Evolutionary conservation across 2,888 invertebrate genomes (phyloP), one percentile per base, ranked within the genome.

Genomic region (Tetanocera ferruginea): DNA sequence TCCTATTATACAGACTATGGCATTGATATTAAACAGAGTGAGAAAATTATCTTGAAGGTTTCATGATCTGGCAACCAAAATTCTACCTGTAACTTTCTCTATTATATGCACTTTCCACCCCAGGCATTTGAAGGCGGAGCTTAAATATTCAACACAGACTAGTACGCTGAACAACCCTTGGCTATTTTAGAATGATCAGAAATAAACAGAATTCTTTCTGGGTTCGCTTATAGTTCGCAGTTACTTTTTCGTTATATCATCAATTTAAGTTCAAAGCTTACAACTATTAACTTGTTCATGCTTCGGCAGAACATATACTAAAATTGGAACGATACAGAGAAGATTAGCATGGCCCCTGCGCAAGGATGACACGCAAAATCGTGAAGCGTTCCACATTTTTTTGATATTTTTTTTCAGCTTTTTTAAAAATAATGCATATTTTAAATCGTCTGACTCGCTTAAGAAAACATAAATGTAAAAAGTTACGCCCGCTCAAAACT

Each of bases 311-410:
- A 93, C 93, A 93, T 93, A 93, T 93, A 93, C 94, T 94, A 94
- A 95, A 95, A 95, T 95, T 95, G 94, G 94, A 95, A 95, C 94
- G 94, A 95, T 95, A 95, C 95, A 95, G 95, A 95, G 95, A 95
- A 95, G 95, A 95, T 95, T 95, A 95, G 95, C 95, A 95, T 95
- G 94, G 94, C 94, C 94, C 94, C 95, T 95, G 94, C 94, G 94
- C 94, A 95, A 95, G 95, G 94, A 95, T 95, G 95, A 95, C 95
- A 95, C 94, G 95, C 95, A 95, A 95, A 95, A 94, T 95, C 95
- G 95, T 95, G 94, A 95, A 95, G 94, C 94, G 94, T 94, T 89
- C 89, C 89, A 88, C 88, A 89, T 89, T 89, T 89, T 89, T 89
- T 89, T 87, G 83, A 60, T 4, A 31, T 1, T 2, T 11, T 3